Conservation (phyloP, 2,888 invertebrate species). For the Sinopyrophorus schimmeli region DNA sequence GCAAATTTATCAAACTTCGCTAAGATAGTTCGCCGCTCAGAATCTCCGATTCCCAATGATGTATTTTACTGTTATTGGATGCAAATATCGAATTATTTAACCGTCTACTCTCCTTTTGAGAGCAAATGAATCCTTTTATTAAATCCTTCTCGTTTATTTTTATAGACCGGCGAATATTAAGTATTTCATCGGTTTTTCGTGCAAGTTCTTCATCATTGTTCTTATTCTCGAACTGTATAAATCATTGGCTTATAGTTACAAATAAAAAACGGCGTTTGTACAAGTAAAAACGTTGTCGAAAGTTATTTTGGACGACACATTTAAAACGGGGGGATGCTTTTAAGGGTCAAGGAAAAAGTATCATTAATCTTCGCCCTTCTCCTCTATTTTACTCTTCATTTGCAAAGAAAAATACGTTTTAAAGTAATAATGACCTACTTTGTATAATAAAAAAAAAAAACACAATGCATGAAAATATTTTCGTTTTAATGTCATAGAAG, state of each 20-base stretch:
- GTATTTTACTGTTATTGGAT: slow-evolving; percentile 17
- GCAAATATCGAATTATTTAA: slow-evolving; percentile 21
- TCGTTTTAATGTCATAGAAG: too few species aligned
- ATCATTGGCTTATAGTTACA: slow-evolving; percentile 11
- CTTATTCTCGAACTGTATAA: too few species aligned
- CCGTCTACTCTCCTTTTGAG: slow-evolving; percentile 12
- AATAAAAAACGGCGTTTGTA: too few species aligned
- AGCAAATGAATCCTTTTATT: too few species aligned
- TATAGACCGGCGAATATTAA: too few species aligned
- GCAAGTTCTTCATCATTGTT: too few species aligned
- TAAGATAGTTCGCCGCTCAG: slow-evolving; percentile 6
- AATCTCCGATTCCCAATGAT: slow-evolving; percentile 8
- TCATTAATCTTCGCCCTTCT: slow-evolving; percentile 11
- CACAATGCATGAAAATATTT: too few species aligned
- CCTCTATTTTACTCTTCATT: neutral
- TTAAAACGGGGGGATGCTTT: slow-evolving; percentile 1
- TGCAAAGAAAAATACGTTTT: too few species aligned
- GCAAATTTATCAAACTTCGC: slow-evolving; percentile 16
- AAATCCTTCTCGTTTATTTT: too few species aligned
- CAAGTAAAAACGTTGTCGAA: slow-evolving; percentile 7
- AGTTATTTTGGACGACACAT: slow-evolving; percentile 1
- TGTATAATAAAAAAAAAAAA: too few species aligned
- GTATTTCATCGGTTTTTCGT: too few species aligned
- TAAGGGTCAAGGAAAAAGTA: slow-evolving; percentile 10
- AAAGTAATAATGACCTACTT: too few species aligned